Evolutionary conservation across 2,797 vertebrate genomes (phyloP).

Genomic region (Sandelia bainsii): DNA sequence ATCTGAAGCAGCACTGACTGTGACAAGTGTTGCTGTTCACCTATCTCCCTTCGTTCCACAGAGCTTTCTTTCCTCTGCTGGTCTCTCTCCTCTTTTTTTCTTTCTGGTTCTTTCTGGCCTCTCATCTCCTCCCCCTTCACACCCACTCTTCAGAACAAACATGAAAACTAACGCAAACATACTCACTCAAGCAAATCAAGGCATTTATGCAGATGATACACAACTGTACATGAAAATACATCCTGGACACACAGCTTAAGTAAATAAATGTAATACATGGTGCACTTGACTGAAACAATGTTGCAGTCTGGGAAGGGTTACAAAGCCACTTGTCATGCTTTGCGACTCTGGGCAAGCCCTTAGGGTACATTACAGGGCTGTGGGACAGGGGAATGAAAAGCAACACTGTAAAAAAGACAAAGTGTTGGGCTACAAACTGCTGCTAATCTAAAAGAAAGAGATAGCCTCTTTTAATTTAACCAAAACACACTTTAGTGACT

Average conservation of each 20-base stretch:
- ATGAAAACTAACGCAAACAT: constrained; percentile 1
- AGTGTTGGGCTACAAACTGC: too few species aligned
- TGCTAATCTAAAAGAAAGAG: too few species aligned
- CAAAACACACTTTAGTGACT: too few species aligned
- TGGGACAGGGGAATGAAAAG: too few species aligned
- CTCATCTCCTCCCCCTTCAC: constrained; percentile 78
- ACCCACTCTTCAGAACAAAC: constrained; percentile 7
- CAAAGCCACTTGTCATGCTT: too few species aligned
- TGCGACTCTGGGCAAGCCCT: too few species aligned
- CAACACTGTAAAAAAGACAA: too few species aligned
- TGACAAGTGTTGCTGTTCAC: constrained; percentile 91
- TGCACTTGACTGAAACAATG: not conserved
- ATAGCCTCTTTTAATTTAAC: too few species aligned
- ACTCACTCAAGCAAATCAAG: not conserved
- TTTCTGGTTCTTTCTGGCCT: constrained; percentile 68
- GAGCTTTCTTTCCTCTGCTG: constrained; percentile 60
- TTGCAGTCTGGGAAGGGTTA: too few species aligned
- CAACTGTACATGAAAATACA: not conserved
- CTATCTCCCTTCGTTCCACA: constrained; percentile 87
- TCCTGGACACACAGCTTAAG: not conserved
- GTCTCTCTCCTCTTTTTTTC: constrained; percentile 51
- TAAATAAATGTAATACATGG: not conserved
- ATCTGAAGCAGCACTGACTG: constrained; percentile 86
- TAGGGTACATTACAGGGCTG: too few species aligned
- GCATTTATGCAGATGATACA: constrained; percentile 20